Conservation (phyloP, 2,888 invertebrate species). For the Tinea pellionella region DNA sequence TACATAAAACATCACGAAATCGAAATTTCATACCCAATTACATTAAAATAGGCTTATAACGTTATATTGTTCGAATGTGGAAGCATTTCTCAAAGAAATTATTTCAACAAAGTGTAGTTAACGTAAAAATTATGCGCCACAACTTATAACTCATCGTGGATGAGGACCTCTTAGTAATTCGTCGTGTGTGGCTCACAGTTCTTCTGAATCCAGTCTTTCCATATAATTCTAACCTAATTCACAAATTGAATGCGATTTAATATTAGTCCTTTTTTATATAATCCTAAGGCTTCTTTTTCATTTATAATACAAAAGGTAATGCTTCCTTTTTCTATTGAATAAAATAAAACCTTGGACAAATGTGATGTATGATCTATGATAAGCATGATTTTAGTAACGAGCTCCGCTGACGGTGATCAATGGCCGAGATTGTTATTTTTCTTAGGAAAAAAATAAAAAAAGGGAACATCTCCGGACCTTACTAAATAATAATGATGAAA, state of each 20-base stretch:
- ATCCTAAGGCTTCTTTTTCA: not conserved
- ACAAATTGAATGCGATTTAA: slow-evolving; percentile 13
- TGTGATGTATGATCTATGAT: slow-evolving; percentile 56
- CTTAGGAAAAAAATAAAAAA: slow-evolving; percentile 46
- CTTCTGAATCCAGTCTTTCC: slow-evolving; percentile 37
- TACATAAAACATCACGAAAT: not conserved
- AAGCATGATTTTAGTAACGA: slow-evolving; percentile 67
- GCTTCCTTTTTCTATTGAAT: not conserved
- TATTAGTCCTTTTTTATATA: slow-evolving; percentile 25
- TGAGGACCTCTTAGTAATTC: slow-evolving; percentile 55
- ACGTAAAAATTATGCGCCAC: slow-evolving; percentile 14
- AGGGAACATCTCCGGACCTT: slow-evolving; percentile 39
- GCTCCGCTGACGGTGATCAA: slow-evolving; percentile 51
- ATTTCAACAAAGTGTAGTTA: slow-evolving; percentile 2
- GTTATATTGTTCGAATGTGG: no score
- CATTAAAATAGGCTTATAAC: no score
- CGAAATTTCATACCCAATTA: no score
- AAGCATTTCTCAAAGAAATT: not conserved
- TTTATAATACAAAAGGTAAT: not conserved
- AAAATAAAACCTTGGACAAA: slow-evolving; percentile 55
- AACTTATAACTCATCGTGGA: slow-evolving; percentile 55
- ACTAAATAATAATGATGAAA: slow-evolving; percentile 60
- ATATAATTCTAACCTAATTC: slow-evolving; percentile 28
- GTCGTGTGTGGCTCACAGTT: slow-evolving; percentile 66
- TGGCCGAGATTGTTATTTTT: slow-evolving; percentile 44